Evolutionary conservation across 2,888 invertebrate species (phyloP).

Genomic region (Acanthosepion esculentum): DNA sequence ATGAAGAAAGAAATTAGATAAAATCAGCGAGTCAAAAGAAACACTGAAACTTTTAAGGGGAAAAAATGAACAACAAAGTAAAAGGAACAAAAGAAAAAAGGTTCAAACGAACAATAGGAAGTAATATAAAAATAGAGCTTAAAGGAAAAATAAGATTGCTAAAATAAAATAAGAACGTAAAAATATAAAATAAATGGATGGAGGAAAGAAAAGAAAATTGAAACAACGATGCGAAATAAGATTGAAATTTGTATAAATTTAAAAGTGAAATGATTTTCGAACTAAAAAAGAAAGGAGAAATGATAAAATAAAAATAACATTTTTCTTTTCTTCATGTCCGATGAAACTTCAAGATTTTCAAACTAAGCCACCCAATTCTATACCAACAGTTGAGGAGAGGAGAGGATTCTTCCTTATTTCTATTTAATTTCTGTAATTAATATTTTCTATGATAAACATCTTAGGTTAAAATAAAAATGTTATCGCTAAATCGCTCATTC

Average conservation of each 20-base stretch:
- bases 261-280: not conserved
- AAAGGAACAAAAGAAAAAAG: not conserved
- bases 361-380: too few species aligned
- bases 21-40: not conserved
- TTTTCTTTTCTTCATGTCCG: too few species aligned
- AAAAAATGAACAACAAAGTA: not conserved
- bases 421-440: too few species aligned
- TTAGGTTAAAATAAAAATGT: too few species aligned
- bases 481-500: too few species aligned
- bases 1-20: not conserved
- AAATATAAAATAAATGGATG: not conserved
- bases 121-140: not conserved
- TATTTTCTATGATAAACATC: too few species aligned
- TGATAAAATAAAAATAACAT: not conserved
- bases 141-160: not conserved
- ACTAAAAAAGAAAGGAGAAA: not conserved
- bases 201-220: not conserved
- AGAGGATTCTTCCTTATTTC: too few species aligned
- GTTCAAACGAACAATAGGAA: not conserved
- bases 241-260: not conserved
- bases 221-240: not conserved
- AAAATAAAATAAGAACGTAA: not conserved
- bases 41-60: not conserved
- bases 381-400: too few species aligned
- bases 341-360: too few species aligned